Evolutionary conservation across 2,797 vertebrate species (phyloP), one percentile per base, ranked within the genome.

Genomic region (Chromis chromis): DNA sequence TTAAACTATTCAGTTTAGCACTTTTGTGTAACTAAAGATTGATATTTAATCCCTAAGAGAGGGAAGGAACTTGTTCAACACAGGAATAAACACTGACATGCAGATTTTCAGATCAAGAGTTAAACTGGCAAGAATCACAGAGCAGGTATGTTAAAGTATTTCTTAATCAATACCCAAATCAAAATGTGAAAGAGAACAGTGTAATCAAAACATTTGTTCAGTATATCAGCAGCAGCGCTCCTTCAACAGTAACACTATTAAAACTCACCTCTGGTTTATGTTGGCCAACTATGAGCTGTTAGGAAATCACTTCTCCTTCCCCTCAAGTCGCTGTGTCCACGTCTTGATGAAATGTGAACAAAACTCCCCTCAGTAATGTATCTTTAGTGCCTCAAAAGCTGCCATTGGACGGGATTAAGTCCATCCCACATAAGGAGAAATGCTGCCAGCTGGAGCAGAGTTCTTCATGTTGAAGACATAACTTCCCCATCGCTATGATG

Each of bases 181-280:
- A 22, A 52, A 56, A 17, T 0, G 1, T 19, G 2, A 44, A 65
- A 33, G 39, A 24, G 24, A 52, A 62, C 12, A 25, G 7, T 50
- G 1, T 25, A 17, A 52, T 68, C 11, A 56, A 61, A 44, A 21
- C 4, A 33, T 54, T 17, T 60, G 21, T 52, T 31, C 12, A 27
- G 6, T 46, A 24, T 65, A 36, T 6, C 2, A 59, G 21, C 25
- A 73, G 17, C 14, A 67, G 27, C 28, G 44, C 28, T 0, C 2
- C 3, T 68, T 28, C 6, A 60, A 24, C 25, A 58, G 3, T 9
- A 4, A 11, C 40, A 12, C 7, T 61, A 3, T 46, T 24, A 68
- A 70, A 76, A 68, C 89, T 84, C 68, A 91, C 89, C 86, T 78
- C 56, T 75, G 53, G 39, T 74, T 70, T 69, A 42, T 58, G 55